These are phyloP conservation scores for Drosophila watanabei DNA, from an alignment of 1,140 invertebrate species.

Conservation along the genomic window DNA sequence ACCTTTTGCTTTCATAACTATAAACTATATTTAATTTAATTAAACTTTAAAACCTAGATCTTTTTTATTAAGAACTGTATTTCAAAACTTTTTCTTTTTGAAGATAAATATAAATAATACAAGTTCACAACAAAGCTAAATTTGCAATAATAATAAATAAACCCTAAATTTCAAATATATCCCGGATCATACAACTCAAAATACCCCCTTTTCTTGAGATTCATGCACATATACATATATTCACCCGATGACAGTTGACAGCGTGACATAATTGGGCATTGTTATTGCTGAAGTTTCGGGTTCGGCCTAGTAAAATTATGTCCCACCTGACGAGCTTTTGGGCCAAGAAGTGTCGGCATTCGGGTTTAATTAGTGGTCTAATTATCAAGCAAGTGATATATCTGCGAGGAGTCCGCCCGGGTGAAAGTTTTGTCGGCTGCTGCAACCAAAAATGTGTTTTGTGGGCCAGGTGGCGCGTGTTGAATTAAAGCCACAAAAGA, in stretches of 20 bases:
- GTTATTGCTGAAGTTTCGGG: slow-evolving; percentile 34
- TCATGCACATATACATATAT: slow-evolving; percentile 29
- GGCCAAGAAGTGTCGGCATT: slow-evolving; percentile 56
- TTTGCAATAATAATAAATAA: neutral
- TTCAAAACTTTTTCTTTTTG: neutral
- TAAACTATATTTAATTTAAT: neutral
- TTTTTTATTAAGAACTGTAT: neutral
- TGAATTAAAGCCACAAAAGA: slow-evolving; percentile 34
- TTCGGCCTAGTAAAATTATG: slow-evolving; percentile 21
- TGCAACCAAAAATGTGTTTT: slow-evolving; percentile 21
- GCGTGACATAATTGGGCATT: slow-evolving; percentile 68
- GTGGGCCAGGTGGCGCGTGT: slow-evolving; percentile 35
- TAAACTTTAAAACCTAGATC: neutral
- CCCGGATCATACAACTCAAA: no score
- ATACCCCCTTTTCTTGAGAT: neutral
- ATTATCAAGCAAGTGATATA: slow-evolving; percentile 58
- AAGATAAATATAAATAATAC: neutral
- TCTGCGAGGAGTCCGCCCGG: slow-evolving; percentile 9
- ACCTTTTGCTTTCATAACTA: neutral
- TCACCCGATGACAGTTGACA: slow-evolving; percentile 38
- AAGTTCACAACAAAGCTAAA: neutral
- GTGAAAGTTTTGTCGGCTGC: slow-evolving; percentile 53
- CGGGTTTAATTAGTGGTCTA: slow-evolving; percentile 60
- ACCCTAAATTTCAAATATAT: neutral
- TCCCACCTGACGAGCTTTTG: slow-evolving; percentile 13